Evolutionary conservation across 2,797 vertebrate species (phyloP), one percentile per base, ranked within the genome.

Genomic region (Setipinna tenuifilis): DNA sequence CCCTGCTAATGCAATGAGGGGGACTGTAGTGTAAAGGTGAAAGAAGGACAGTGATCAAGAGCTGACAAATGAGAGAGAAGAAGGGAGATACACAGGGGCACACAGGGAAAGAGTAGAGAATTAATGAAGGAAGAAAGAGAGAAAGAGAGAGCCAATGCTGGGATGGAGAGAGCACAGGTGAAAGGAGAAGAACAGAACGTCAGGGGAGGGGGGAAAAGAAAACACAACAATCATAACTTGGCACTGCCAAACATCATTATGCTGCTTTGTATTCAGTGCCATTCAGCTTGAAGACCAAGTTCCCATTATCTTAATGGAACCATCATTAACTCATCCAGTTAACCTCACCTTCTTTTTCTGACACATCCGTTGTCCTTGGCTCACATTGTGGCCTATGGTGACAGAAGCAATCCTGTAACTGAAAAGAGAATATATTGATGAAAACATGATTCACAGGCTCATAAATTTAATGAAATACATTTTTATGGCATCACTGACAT

Each of bases 341-440:
- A 35, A 71, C 65, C 65, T 71, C 19, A 78, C 71, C 71, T 78
- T 78, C 35, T 9, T 19, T 78, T 78, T 78, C 41, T 78, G 82
- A 3, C 85, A 61, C 88, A 90, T 87, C 88, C 83, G 85, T 82
- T 19, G 71, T 48, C 25, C n/a, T 54, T 82, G 16, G 65, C 23
- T 81, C 17, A 54, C 25, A 31, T 57, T 57, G 78, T 46, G 31
- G 0, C 16, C 84, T 88, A 92, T 7, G 91, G 87, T 86, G 86
- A 83, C 61, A 91, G 84, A 54, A 92, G 86, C 48, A 91, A 83
- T n/a, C 90, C 86, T 5, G 93, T 94, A 82, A 94, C 93, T 94
- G 87, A 11, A 84, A 11, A 81, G 84, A 88, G 59, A 19, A 21
- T 17, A 78, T 41, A 78, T 21, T 44, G 31, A 78, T 21, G 35